Evolutionary conservation across 2,888 invertebrate species (phyloP).

Genomic region (Pammene fasciana): DNA sequence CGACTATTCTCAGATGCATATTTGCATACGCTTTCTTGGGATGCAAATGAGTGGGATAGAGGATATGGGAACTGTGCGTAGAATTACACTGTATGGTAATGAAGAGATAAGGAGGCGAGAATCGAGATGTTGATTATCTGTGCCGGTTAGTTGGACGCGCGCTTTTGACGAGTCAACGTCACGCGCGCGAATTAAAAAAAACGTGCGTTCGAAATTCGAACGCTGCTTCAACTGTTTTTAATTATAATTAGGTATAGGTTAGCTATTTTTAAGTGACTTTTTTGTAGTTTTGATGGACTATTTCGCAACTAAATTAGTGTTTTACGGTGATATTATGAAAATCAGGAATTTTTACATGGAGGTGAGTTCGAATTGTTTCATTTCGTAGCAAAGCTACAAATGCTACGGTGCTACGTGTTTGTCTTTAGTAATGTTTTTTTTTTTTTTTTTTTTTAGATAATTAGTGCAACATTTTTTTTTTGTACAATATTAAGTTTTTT

Average conservation of each 20-base stretch:
- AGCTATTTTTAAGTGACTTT: conserved; percentile 8
- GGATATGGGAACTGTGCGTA: conserved; percentile 68
- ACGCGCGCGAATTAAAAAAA: conserved; percentile 47
- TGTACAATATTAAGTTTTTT: not conserved
- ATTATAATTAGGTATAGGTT: not conserved
- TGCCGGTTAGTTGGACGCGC: conserved; percentile 76
- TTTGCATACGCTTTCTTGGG: conserved; percentile 80
- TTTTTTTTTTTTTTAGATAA: too few relatives aligned
- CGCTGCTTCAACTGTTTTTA: conserved; percentile 44
- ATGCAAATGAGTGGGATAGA: conserved; percentile 73
- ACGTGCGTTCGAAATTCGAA: conserved; percentile 48
- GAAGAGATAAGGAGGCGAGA: conserved; percentile 71
- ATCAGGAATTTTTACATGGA: conserved; percentile 74
- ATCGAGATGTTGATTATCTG: conserved; percentile 66
- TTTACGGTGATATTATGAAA: conserved; percentile 74
- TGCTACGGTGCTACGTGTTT: conserved; percentile 15
- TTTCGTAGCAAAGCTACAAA: conserved; percentile 29
- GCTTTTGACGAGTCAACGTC: conserved; percentile 72
- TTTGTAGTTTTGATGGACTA: conserved; percentile 49
- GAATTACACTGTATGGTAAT: conserved; percentile 71
- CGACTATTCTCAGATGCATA: conserved; percentile 67
- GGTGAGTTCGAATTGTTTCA: conserved; percentile 60
- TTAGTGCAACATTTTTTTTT: not conserved
- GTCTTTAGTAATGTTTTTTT: not conserved
- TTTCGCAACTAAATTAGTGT: conserved; percentile 49